phyloP scores from a whole-genome alignment of 2,797 vertebrate species.

The Acipenser oxyrinchus region DNA sequence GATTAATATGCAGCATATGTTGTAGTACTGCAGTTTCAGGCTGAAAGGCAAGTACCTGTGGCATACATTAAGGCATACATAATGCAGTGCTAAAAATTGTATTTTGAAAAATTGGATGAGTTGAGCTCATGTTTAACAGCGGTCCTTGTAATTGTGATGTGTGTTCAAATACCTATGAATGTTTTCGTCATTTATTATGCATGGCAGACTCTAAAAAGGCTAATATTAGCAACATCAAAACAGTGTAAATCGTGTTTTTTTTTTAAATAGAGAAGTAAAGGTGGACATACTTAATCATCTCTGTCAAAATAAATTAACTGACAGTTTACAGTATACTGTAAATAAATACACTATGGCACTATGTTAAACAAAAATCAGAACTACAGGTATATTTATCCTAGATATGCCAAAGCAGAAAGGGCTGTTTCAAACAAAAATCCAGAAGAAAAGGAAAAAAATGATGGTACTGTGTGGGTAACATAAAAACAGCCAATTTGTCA shows the following conservation, averaged over 20 bases:
- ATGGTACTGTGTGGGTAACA: too few species aligned
- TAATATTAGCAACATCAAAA: conserved; percentile 4
- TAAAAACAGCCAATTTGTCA: too few species aligned
- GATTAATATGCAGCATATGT: too few species aligned
- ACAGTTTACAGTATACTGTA: background rate
- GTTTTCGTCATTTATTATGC: conserved; percentile 6
- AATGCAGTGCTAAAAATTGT: conserved; percentile 17
- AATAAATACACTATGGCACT: too few species aligned
- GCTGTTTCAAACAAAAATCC: too few species aligned
- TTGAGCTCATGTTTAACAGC: conserved; percentile 27
- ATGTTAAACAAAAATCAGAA: too few species aligned
- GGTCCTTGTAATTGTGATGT: conserved; percentile 8
- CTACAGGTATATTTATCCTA: too few species aligned
- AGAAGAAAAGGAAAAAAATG: too few species aligned
- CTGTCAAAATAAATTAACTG: background rate
- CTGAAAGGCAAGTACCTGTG: conserved; percentile 19
- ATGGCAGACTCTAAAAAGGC: background rate
- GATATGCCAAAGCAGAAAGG: too few species aligned
- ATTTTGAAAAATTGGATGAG: conserved; percentile 12
- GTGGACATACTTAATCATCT: conserved; percentile 4
- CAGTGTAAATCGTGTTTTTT: background rate
- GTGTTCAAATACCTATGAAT: background rate
- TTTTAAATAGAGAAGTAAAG: background rate
- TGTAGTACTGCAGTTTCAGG: background rate
- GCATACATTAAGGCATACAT: conserved; percentile 22